These are phyloP conservation scores for Buathra laborator DNA, from an alignment of 2,888 invertebrate genomes.

Conservation along the genomic window DNA sequence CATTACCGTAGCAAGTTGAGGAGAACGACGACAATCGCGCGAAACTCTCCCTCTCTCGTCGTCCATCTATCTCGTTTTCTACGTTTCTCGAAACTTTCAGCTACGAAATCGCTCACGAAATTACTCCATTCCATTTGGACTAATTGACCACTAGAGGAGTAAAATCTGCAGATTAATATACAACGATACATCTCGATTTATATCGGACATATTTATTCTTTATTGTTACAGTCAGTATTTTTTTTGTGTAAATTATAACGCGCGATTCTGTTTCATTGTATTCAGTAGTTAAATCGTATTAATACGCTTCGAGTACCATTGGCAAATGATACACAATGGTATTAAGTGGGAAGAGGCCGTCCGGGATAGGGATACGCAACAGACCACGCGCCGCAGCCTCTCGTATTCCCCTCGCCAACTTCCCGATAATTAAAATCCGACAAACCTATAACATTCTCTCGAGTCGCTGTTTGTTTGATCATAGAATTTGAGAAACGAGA, in stretches of 20 bases:
- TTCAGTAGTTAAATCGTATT: too few species aligned
- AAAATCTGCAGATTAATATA: neutral
- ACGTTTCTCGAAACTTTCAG: constrained; percentile 32
- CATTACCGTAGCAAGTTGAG: constrained; percentile 65
- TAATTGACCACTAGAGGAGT: constrained; percentile 37
- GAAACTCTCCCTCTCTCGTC: constrained; percentile 24
- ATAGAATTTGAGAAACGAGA: constrained; percentile 60
- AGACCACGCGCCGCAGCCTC: neutral
- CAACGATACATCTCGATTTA: too few species aligned
- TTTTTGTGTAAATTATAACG: too few species aligned
- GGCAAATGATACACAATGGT: neutral
- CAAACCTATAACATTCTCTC: constrained; percentile 8
- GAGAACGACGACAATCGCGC: constrained; percentile 51
- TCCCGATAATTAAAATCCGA: constrained; percentile 2
- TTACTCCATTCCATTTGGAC: constrained; percentile 52
- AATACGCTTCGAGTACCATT: neutral
- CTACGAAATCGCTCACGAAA: constrained; percentile 34
- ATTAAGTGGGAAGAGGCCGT: neutral
- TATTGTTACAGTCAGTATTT: too few species aligned
- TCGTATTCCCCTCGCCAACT: constrained; percentile 16
- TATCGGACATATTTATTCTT: too few species aligned
- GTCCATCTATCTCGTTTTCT: constrained; percentile 30
- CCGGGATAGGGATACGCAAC: neutral
- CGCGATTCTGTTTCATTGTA: too few species aligned
- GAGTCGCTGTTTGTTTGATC: constrained; percentile 45